Evolutionary conservation across 1,140 invertebrate species (phyloP).

Genomic region (Bilobella aurantiaca): DNA sequence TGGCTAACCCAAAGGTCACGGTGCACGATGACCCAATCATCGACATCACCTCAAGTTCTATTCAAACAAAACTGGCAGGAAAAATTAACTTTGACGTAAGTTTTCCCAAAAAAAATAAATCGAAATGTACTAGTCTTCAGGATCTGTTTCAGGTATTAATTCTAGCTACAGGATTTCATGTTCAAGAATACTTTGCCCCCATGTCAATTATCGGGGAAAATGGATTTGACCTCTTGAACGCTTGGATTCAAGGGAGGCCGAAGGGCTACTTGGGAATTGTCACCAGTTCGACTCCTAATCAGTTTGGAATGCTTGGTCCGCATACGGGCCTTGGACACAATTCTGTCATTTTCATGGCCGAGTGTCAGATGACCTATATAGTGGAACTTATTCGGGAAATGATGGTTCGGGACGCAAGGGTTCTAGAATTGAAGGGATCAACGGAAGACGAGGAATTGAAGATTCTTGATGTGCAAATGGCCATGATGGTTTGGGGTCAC

Average conservation of each 20-base stretch:
- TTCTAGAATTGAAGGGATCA: neutral
- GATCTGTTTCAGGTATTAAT: slow-evolving; percentile 11
- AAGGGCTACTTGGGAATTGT: slow-evolving; percentile 9
- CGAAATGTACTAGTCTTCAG: neutral
- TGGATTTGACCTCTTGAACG: slow-evolving; percentile 10
- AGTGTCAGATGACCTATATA: neutral
- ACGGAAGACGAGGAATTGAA: neutral
- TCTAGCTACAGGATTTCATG: slow-evolving; percentile 18
- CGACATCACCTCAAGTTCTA: neutral
- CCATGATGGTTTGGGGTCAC: neutral
- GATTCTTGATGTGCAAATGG: neutral
- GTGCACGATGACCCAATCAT: neutral
- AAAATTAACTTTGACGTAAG: neutral
- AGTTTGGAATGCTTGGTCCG: neutral
- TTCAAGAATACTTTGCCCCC: slow-evolving; percentile 21
- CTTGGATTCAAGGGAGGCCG: slow-evolving; percentile 12
- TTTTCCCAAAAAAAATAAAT: neutral
- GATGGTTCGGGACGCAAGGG: neutral
- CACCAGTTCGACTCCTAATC: slow-evolving; percentile 8
- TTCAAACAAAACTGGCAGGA: neutral
- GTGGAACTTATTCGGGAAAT: neutral
- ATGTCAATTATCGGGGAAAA: slow-evolving; percentile 14
- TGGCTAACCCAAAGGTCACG: neutral
- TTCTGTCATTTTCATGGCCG: slow-evolving; percentile 12
- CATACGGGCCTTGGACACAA: slow-evolving; percentile 14